phyloP scores from a whole-genome alignment of 2,113 vertebrate species.

The Aythya baeri region DNA sequence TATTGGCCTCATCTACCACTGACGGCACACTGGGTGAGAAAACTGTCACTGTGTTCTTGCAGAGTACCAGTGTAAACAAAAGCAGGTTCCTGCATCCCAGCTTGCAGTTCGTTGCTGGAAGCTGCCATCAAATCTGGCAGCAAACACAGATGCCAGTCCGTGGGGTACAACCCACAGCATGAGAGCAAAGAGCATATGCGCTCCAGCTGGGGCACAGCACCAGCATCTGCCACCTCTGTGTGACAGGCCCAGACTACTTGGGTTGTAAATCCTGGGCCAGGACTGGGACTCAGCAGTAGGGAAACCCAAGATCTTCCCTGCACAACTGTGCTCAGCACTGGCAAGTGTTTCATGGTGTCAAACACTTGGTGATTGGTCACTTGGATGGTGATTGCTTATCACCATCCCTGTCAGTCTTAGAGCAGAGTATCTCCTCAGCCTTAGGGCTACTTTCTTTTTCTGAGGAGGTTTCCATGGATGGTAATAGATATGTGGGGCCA shows the following conservation, averaged over 20 bases:
- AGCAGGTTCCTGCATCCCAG: not conserved
- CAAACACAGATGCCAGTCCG: fast-evolving
- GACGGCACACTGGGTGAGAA: fast-evolving
- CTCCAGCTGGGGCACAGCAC: not conserved
- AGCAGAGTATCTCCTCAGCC: not conserved
- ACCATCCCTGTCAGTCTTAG: not conserved
- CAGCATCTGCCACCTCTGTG: not conserved
- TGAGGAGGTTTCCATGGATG: not conserved
- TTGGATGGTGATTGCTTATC: not conserved
- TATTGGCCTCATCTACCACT: not conserved
- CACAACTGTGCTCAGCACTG: not conserved
- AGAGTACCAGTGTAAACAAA: not conserved
- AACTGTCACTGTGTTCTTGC: not conserved
- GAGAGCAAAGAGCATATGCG: fast-evolving
- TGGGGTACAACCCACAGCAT: fast-evolving
- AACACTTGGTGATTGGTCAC: too few relatives aligned
- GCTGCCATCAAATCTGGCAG: not conserved
- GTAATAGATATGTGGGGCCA: not conserved
- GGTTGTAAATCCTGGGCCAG: not conserved
- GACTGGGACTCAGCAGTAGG: not conserved
- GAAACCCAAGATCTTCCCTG: not conserved
- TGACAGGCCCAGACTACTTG: not conserved
- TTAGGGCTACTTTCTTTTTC: not conserved
- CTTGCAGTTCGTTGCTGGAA: not conserved
- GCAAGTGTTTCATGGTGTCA: not conserved